These are phyloP conservation scores for Standfussiana lucernea DNA, from an alignment of 2,888 invertebrate species.

Conservation along the genomic window DNA sequence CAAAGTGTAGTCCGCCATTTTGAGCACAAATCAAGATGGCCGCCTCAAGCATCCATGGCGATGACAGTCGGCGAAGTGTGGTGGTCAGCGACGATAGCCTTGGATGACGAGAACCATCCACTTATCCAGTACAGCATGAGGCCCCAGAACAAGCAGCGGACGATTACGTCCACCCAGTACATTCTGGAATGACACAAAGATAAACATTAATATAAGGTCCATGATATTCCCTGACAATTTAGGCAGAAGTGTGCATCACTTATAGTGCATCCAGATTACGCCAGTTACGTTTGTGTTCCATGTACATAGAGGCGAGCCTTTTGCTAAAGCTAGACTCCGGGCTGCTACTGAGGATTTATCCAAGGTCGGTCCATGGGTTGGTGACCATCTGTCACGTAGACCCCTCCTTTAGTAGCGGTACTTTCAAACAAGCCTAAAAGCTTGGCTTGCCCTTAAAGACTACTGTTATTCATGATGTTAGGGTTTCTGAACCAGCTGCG, in stretches of 20 bases:
- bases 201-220: background rate
- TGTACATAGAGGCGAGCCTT: too few species aligned
- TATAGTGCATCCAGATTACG: too few species aligned
- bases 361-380: background rate
- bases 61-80: slow-evolving; percentile 70
- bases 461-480: too few species aligned
- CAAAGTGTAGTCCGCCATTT: slow-evolving; percentile 3
- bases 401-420: too few species aligned
- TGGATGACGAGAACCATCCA: slow-evolving; percentile 78
- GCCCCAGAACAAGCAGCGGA: slow-evolving; percentile 92
- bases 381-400: background rate
- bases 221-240: too few species aligned
- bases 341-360: background rate
- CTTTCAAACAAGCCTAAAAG: too few species aligned
- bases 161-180: slow-evolving; percentile 95
- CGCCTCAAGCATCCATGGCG: slow-evolving; percentile 72
- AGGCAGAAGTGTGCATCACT: too few species aligned
- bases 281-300: too few species aligned
- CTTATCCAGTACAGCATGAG: slow-evolving; percentile 91
- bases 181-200: slow-evolving; percentile 92
- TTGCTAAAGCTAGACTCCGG: background rate
- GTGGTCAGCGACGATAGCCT: slow-evolving; percentile 68
- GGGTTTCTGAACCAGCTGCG: too few species aligned
- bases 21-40: slow-evolving; percentile 31
- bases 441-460: too few species aligned